Percentiles rank a stretch among this genome's conserved stretches.
These are phyloP conservation scores for Eristalis tenax DNA, from an alignment of 2,888 invertebrate genomes.

Conservation along the genomic window DNA sequence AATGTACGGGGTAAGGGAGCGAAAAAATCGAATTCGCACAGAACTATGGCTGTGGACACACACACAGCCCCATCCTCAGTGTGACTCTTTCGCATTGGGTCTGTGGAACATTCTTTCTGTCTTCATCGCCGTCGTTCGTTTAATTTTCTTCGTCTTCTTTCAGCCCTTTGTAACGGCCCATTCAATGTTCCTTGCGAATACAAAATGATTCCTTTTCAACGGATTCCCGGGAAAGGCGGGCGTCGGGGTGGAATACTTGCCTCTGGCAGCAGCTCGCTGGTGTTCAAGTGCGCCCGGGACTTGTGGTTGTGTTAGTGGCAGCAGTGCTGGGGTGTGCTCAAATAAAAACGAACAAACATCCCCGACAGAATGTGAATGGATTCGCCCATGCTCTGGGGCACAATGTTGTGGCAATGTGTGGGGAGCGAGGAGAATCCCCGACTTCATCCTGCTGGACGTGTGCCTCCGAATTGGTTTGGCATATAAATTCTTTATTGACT, in stretches of 20 bases:
- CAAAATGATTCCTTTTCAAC: slow-evolving; percentile 61
- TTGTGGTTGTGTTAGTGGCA: background rate
- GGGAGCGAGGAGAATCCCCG: background rate
- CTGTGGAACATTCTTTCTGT: slow-evolving; percentile 40
- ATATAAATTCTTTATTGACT: slow-evolving; percentile 52
- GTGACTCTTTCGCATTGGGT: slow-evolving; percentile 12
- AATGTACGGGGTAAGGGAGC: slow-evolving; percentile 33
- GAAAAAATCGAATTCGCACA: slow-evolving; percentile 10
- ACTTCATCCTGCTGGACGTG: slow-evolving; percentile 9
- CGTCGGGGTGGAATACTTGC: slow-evolving; percentile 5
- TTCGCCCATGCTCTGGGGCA: slow-evolving; percentile 45
- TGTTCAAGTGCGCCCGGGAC: background rate
- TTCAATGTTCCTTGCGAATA: slow-evolving; percentile 58
- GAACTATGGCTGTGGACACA: slow-evolving; percentile 32
- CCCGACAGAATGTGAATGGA: slow-evolving; percentile 38
- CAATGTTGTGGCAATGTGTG: slow-evolving; percentile 31
- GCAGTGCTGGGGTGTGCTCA: background rate
- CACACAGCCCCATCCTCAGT: slow-evolving; percentile 24
- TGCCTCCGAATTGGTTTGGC: slow-evolving; percentile 17
- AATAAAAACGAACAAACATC: slow-evolving; percentile 6
- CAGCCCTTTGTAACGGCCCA: slow-evolving; percentile 56
- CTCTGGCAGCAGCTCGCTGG: slow-evolving; percentile 20
- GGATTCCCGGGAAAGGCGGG: slow-evolving; percentile 7
- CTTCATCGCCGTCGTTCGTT: slow-evolving; percentile 45
- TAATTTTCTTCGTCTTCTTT: slow-evolving; percentile 30